These are phyloP conservation scores for Porites lutea DNA, from an alignment of 64 coral and sea anemone species.

Conservation along the genomic window DNA sequence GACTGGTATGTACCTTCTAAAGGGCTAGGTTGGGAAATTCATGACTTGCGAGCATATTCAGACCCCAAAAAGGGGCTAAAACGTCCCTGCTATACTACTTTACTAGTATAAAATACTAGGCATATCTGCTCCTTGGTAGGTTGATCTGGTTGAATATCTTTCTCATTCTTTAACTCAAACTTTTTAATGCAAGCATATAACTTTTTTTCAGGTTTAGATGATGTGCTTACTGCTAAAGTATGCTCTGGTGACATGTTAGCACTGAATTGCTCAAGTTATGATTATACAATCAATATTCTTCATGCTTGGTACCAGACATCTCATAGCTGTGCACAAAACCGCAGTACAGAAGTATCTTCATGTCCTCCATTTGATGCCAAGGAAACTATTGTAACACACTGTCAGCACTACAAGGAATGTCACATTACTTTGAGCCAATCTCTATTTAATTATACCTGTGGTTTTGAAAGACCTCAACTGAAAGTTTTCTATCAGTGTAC, in stretches of 20 bases:
- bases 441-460: constrained; percentile 62
- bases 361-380: constrained; percentile 56
- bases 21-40: no score
- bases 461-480: constrained; percentile 26
- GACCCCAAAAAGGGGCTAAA: no score
- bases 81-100: no score
- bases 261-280: constrained; percentile 52
- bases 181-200: no score
- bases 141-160: no score
- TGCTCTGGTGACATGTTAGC: constrained; percentile 38
- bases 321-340: constrained; percentile 12
- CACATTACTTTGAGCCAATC: constrained; percentile 33
- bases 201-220: constrained; percentile 49
- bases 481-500: constrained; percentile 89
- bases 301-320: constrained; percentile 64
- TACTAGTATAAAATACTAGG: no score
- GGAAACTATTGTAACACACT: constrained; percentile 46
- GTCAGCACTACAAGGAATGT: constrained; percentile 75
- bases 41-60: no score
- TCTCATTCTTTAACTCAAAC: no score
- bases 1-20: no score
- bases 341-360: constrained; percentile 8
- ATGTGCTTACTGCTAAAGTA: constrained; percentile 32
- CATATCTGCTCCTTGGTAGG: no score
- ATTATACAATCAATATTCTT: constrained; percentile 76